phyloP scores from a whole-genome alignment of 2,797 vertebrate species.

The Leptatherina wallacei region DNA sequence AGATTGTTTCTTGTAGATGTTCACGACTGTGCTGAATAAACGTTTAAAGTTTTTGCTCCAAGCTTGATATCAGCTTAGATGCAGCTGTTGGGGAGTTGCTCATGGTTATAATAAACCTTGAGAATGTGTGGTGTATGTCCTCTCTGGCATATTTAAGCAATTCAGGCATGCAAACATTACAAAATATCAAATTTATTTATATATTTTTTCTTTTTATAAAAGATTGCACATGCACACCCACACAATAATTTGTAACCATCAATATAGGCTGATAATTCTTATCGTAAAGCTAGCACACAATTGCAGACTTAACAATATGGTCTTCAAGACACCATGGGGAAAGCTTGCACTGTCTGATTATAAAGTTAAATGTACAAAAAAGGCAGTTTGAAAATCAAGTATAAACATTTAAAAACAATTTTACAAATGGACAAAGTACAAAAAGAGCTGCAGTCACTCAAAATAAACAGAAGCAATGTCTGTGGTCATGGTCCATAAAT shows the following conservation, averaged over 20 bases:
- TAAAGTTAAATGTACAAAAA: constrained; percentile 99
- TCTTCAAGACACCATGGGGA: constrained; percentile 95
- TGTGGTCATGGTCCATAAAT: constrained; percentile 65
- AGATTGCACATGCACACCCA: constrained; percentile 96
- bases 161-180: constrained; percentile 73
- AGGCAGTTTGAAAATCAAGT: constrained; percentile 99
- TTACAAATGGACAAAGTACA: constrained; percentile 99
- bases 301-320: constrained; percentile 90
- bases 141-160: constrained; percentile 10
- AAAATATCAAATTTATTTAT: constrained; percentile 99
- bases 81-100: neutral
- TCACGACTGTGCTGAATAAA: neutral
- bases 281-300: constrained; percentile 90
- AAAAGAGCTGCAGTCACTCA: constrained; percentile 90
- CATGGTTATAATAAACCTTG: constrained; percentile 31
- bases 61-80: neutral
- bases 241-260: constrained; percentile 92
- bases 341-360: constrained; percentile 92
- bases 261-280: constrained; percentile 87
- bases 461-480: constrained; percentile 82
- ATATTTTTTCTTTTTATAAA: constrained; percentile 78
- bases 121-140: neutral
- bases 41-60: neutral
- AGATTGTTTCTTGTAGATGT: too few species aligned
- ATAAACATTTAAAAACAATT: constrained; percentile 99